Percentiles rank a stretch among this genome's conserved stretches.
Conservation (phyloP, 2,113 vertebrate species). For the Asarcornis scutulata region DNA sequence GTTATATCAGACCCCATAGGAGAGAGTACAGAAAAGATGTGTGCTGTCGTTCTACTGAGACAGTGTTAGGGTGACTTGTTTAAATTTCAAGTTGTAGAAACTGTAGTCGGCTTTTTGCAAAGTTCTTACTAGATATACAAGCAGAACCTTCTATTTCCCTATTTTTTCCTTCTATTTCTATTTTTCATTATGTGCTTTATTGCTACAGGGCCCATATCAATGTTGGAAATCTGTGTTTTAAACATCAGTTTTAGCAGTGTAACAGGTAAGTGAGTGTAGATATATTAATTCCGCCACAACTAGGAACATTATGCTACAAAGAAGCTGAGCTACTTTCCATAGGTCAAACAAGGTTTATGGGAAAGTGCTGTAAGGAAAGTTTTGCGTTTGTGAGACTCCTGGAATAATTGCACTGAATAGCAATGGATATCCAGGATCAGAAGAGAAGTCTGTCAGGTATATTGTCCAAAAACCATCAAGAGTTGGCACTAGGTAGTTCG, state of each 20-base stretch:
- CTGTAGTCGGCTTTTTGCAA: too few species aligned
- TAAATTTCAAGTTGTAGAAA: background rate
- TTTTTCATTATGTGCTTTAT: background rate
- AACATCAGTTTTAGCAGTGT: background rate
- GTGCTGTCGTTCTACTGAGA: background rate
- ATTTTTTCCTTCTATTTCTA: too few species aligned
- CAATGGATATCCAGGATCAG: background rate
- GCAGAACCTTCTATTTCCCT: background rate
- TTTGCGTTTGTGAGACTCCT: background rate
- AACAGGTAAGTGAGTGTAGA: background rate
- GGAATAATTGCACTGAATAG: background rate
- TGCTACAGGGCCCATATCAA: background rate
- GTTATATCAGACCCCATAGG: accelerated
- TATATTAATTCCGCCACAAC: background rate
- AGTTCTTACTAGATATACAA: background rate
- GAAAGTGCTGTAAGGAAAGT: background rate
- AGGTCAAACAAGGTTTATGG: accelerated
- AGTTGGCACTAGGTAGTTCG: background rate
- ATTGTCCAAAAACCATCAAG: background rate
- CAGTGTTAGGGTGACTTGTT: background rate
- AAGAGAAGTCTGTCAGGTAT: background rate
- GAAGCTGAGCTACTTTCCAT: background rate
- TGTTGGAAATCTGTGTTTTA: background rate
- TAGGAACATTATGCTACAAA: background rate
- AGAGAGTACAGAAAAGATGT: background rate